phyloP scores from a whole-genome alignment of 2,113 vertebrate species.

The Mirounga angustirostris region DNA sequence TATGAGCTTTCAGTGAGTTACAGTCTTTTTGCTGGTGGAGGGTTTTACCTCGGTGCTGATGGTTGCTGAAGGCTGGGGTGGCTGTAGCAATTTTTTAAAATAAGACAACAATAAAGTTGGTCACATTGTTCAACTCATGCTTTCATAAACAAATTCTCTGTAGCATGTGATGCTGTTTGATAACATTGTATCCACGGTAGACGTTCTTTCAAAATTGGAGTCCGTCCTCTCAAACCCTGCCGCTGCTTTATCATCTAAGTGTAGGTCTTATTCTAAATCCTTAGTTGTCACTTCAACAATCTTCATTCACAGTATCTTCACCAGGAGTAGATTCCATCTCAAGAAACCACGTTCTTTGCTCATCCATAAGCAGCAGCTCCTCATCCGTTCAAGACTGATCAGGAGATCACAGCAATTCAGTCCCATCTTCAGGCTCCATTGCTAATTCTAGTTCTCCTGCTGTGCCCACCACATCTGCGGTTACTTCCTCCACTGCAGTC shows the following conservation, averaged over 20 bases:
- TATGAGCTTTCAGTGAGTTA: not conserved
- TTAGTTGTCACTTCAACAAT: not conserved
- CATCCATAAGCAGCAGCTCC: not conserved
- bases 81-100: not conserved
- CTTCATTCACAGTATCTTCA: not conserved
- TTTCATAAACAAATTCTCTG: not conserved
- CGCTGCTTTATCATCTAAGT: not conserved
- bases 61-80: not conserved
- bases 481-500: not conserved
- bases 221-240: not conserved
- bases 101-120: not conserved
- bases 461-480: not conserved
- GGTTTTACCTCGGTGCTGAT: not conserved
- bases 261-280: not conserved
- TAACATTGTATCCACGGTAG: not conserved
- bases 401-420: not conserved
- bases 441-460: not conserved
- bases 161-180: not conserved
- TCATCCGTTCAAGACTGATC: too few species aligned
- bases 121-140: not conserved
- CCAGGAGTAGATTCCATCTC: not conserved
- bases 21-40: not conserved
- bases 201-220: not conserved
- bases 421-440: not conserved
- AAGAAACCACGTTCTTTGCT: not conserved